Conservation (phyloP, 2,888 invertebrate species). For the Caenorhabditis virilis region DNA sequence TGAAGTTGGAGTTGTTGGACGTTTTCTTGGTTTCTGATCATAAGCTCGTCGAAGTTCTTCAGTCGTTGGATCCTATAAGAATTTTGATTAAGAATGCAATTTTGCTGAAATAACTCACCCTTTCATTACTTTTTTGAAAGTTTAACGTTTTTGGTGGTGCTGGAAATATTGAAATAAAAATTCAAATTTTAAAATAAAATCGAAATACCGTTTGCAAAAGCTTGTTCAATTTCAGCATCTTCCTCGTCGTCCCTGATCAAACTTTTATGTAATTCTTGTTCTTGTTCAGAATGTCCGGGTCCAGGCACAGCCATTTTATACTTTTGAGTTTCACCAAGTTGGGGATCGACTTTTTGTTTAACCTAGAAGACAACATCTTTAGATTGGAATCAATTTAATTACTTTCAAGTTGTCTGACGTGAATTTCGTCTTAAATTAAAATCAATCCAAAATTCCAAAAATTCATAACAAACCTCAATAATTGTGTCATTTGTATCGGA, state of each 20-base stretch:
- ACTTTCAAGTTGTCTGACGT: no score
- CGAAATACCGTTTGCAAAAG: no score
- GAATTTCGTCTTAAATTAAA: no score
- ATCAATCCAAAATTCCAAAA: no score
- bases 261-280: slow-evolving; percentile 64
- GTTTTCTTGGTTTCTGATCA: slow-evolving; percentile 48
- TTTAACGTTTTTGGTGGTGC: slow-evolving; percentile 23
- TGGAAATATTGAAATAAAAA: no score
- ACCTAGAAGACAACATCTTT: slow-evolving; percentile 4
- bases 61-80: slow-evolving; percentile 16
- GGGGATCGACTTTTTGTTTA: slow-evolving; percentile 47
- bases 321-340: slow-evolving; percentile 66
- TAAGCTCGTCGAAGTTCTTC: slow-evolving; percentile 51
- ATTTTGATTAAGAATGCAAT: background rate
- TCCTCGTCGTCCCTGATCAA: slow-evolving; percentile 53
- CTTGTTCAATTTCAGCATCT: slow-evolving; percentile 35
- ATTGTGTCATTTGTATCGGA: slow-evolving; percentile 63
- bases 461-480: slow-evolving; percentile 52
- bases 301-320: slow-evolving; percentile 65
- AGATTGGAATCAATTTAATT: no score
- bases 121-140: slow-evolving; percentile 8
- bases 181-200: no score
- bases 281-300: slow-evolving; percentile 63
- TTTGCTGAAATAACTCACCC: background rate
- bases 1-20: slow-evolving; percentile 62